A percentile compares a stretch with the other conserved stretches of the same genome.
phyloP scores from a whole-genome alignment of 2,888 invertebrate genomes.

The Dinocampus coccinellae region DNA sequence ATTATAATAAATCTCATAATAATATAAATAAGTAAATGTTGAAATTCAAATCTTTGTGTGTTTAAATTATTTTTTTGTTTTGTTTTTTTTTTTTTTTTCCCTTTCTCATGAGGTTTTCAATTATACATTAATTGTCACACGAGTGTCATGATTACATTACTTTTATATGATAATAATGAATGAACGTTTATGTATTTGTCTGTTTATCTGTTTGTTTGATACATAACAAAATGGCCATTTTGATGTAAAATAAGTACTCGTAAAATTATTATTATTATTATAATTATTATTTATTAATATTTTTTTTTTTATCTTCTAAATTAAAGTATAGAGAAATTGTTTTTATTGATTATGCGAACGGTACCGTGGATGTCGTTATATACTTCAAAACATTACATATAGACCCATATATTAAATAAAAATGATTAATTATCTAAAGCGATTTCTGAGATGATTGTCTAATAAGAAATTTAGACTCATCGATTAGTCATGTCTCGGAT shows the following conservation, averaged over 20 bases:
- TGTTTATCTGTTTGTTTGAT: too few species aligned
- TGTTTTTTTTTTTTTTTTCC: background rate
- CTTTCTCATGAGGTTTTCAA: constrained; percentile 15
- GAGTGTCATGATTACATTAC: background rate
- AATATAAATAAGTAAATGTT: background rate
- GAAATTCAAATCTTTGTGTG: background rate
- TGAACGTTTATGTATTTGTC: background rate
- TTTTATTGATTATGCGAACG: constrained; percentile 5
- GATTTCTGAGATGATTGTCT: background rate
- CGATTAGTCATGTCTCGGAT: background rate
- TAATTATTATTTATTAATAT: too few species aligned
- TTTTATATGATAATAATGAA: background rate
- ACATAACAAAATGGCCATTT: background rate
- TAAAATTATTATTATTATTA: too few species aligned
- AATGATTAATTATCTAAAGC: constrained; percentile 9
- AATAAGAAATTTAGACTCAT: constrained; percentile 10
- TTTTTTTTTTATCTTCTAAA: too few species aligned
- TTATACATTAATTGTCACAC: background rate
- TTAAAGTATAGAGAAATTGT: background rate
- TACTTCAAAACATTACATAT: background rate
- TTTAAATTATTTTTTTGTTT: too few species aligned
- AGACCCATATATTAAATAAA: background rate
- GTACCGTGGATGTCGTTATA: constrained; percentile 6
- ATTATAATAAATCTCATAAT: background rate
- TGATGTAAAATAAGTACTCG: constrained; percentile 9